phyloP scores from a whole-genome alignment of 2,113 vertebrate genomes.

The Ursus arctos region DNA sequence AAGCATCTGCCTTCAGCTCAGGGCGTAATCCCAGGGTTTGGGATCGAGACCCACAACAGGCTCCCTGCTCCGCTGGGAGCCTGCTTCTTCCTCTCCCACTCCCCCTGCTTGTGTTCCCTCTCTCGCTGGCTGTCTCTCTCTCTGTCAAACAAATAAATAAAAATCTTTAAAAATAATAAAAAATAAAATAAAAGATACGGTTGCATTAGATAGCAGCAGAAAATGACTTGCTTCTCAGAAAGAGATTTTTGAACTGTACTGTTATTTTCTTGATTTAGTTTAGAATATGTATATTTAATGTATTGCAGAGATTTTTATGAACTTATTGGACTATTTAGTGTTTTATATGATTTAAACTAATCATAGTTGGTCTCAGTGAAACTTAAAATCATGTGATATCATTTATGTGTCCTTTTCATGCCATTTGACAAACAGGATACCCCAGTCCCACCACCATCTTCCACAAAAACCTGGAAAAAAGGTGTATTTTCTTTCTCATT shows the following conservation, averaged over 20 bases:
- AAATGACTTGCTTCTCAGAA: conserved; percentile 53
- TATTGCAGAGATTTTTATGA: conserved; percentile 48
- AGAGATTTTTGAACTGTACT: conserved; percentile 1
- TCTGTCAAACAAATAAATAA: too few relatives aligned
- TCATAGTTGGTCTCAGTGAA: conserved; percentile 50
- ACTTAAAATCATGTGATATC: neutral
- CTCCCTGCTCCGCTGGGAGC: too few relatives aligned
- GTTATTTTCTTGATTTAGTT: conserved; percentile 46
- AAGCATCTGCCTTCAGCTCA: too few relatives aligned
- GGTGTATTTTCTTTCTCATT: conserved; percentile 53
- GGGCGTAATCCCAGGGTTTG: too few relatives aligned
- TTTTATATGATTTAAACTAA: conserved; percentile 37
- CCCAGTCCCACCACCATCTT: neutral
- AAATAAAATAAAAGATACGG: too few relatives aligned
- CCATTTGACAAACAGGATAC: neutral
- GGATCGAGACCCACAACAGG: too few relatives aligned
- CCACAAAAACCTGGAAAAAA: conserved; percentile 53
- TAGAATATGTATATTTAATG: neutral
- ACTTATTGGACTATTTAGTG: neutral
- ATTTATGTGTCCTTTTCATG: conserved; percentile 51
- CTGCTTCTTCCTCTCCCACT: too few relatives aligned
- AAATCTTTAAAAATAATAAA: too few relatives aligned
- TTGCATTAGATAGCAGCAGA: neutral
- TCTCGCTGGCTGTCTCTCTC: too few relatives aligned
- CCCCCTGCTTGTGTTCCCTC: too few relatives aligned